Percentiles rank a stretch among this genome's conserved stretches.
phyloP scores from a whole-genome alignment of 2,888 invertebrate genomes.

The Baronia brevicornis region DNA sequence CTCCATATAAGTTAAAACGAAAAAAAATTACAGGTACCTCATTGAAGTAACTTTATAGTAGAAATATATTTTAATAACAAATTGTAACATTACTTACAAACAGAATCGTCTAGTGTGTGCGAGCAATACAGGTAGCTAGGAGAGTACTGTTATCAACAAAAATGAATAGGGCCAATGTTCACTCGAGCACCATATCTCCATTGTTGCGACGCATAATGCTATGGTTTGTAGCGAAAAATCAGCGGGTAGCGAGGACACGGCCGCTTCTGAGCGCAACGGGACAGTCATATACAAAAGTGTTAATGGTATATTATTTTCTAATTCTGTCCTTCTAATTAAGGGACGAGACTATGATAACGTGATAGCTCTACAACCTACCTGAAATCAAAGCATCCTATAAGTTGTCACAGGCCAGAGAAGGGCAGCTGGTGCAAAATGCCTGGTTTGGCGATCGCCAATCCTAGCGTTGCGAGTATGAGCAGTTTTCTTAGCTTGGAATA shows the following conservation, averaged over 20 bases:
- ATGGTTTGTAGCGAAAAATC: slow-evolving; percentile 27
- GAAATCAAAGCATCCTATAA: no score
- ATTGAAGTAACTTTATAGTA: not conserved
- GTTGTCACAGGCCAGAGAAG: no score
- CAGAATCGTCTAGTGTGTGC: slow-evolving; percentile 1
- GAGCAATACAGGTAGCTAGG: slow-evolving; percentile 18
- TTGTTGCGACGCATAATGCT: slow-evolving; percentile 26
- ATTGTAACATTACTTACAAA: slow-evolving; percentile 2
- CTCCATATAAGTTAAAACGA: no score
- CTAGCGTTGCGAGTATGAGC: no score
- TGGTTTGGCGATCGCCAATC: no score
- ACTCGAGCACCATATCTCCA: slow-evolving; percentile 26
- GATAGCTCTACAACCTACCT: no score
- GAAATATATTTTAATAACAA: not conserved
- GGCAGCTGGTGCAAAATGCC: no score
- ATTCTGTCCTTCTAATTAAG: no score
- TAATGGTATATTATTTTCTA: not conserved
- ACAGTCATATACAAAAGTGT: slow-evolving; percentile 13
- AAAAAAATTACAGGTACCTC: no score
- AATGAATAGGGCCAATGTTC: slow-evolving; percentile 29
- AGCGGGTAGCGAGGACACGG: slow-evolving; percentile 15
- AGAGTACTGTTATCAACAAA: slow-evolving; percentile 25
- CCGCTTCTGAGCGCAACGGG: slow-evolving; percentile 12
- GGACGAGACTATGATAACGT: no score
- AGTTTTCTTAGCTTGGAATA: no score